A percentile compares a stretch with the other conserved stretches of the same genome.
These are phyloP conservation scores for Phasia obesa DNA, from an alignment of 2,888 invertebrate species.

Conservation along the genomic window DNA sequence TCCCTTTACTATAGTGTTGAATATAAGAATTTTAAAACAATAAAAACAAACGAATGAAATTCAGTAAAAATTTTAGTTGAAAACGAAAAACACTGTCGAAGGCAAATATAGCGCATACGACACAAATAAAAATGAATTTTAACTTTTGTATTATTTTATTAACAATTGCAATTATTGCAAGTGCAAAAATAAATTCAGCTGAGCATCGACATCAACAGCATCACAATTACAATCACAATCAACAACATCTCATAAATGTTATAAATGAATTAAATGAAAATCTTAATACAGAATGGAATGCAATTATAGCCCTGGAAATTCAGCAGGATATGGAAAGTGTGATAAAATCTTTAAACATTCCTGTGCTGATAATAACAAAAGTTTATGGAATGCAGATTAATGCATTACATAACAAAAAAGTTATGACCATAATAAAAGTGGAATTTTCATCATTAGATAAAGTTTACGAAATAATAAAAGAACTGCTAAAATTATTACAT, in stretches of 20 bases:
- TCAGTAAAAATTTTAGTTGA: too few species aligned
- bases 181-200: too few species aligned
- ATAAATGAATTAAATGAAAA: constrained; percentile 43
- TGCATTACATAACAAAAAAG: neutral
- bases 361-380: constrained; percentile 21
- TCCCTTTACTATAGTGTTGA: too few species aligned
- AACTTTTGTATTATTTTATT: too few species aligned
- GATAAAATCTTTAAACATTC: neutral
- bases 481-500: neutral
- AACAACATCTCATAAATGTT: neutral
- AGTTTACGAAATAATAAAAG: neutral
- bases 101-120: neutral
- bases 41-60: too few species aligned
- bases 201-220: too few species aligned
- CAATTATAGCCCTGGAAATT: constrained; percentile 6
- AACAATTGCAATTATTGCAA: too few species aligned
- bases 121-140: too few species aligned
- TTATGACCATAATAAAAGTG: constrained; percentile 20
- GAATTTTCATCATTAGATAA: neutral
- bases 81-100: too few species aligned
- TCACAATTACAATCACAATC: too few species aligned
- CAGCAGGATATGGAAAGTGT: constrained; percentile 1
- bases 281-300: constrained; percentile 42
- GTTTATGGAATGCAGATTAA: neutral
- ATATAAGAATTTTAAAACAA: too few species aligned